Evolutionary conservation across 2,797 vertebrate genomes (phyloP).

Genomic region (Pangasius macronema): DNA sequence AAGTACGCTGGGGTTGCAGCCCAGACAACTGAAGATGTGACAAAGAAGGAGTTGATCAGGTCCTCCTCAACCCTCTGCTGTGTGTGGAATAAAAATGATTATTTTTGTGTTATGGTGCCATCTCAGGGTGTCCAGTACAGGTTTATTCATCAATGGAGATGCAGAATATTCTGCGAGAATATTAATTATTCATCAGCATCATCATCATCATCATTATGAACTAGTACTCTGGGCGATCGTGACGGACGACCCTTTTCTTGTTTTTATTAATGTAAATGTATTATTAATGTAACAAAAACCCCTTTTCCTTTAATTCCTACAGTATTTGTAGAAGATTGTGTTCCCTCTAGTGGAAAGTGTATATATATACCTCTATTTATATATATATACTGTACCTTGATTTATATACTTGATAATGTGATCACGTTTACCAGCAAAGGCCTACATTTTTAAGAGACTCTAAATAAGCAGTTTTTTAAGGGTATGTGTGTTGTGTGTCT

Average conservation of each 20-base stretch:
- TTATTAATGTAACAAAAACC: too few species aligned
- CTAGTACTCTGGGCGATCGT: too few species aligned
- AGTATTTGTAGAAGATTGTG: background rate
- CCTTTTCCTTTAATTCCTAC: background rate
- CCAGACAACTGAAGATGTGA: background rate
- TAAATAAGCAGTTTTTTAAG: background rate
- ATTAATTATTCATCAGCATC: background rate
- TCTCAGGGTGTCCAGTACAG: background rate
- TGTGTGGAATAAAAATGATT: background rate
- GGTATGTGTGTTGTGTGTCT: background rate
- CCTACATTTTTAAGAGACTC: background rate
- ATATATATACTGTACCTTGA: background rate
- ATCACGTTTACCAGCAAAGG: background rate
- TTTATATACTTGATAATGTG: background rate
- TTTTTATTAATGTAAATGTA: too few species aligned
- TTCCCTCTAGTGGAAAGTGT: constrained; percentile 2
- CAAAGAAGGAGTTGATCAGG: background rate
- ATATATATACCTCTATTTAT: too few species aligned
- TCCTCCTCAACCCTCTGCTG: background rate
- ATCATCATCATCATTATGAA: background rate
- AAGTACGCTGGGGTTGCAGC: background rate
- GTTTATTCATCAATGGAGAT: background rate
- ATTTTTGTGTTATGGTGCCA: background rate
- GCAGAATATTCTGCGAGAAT: background rate
- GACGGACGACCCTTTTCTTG: too few species aligned